These are phyloP conservation scores for Psammodynastes pulverulentus DNA, from an alignment of 2,113 vertebrate species.

Conservation along the genomic window DNA sequence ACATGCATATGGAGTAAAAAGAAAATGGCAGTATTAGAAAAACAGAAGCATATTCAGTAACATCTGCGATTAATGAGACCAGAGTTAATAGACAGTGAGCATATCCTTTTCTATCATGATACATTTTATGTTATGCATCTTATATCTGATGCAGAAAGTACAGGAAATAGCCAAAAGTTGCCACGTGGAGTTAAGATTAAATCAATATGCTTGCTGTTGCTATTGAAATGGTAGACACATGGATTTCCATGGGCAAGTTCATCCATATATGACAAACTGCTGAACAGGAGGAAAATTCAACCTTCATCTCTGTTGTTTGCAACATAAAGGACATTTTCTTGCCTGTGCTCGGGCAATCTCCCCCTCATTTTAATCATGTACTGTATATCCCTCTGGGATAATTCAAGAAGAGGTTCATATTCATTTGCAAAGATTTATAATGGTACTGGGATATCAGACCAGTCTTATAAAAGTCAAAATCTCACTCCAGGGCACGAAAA, in stretches of 20 bases:
- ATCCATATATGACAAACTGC: not conserved
- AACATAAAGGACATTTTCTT: not conserved
- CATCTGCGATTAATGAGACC: not conserved
- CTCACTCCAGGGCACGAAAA: not conserved
- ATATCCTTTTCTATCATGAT: not conserved
- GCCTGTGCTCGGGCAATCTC: not conserved
- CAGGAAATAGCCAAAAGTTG: rapidly evolving
- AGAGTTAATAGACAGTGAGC: not conserved
- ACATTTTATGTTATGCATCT: not conserved
- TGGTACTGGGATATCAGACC: not conserved
- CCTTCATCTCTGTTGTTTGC: not conserved
- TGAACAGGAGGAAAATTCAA: not conserved
- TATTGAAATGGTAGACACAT: not conserved
- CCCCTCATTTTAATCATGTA: not conserved
- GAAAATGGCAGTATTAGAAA: not conserved
- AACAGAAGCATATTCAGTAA: not conserved
- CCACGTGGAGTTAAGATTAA: not conserved
- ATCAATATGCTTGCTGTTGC: not conserved
- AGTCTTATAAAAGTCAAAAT: not conserved
- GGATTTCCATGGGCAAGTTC: not conserved
- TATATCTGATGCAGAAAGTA: rapidly evolving
- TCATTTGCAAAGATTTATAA: slow-evolving; percentile 1
- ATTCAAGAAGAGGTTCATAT: not conserved
- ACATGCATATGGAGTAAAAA: not conserved
- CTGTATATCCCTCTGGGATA: not conserved